Evolutionary conservation across 2,888 invertebrate genomes (phyloP), one percentile per base, ranked within the genome.

Genomic region (Epinotia demarniana): DNA sequence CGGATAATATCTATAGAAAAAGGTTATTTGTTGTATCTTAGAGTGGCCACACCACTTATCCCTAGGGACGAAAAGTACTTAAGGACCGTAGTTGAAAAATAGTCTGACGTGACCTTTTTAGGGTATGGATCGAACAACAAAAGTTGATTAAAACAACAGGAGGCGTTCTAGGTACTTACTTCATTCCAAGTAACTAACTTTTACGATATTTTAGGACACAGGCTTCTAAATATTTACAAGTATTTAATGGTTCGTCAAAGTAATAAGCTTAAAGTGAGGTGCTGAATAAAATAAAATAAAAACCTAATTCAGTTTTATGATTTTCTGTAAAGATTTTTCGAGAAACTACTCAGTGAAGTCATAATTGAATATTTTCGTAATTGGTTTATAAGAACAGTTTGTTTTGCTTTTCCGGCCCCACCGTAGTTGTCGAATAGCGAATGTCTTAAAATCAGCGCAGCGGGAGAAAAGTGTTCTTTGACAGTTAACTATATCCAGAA

Each of bases 1-100:
- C 39, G 39, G 39, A 39, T 39, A 39, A 9, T 49, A 5, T 16
- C 12, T 49, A 49, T 11, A 12, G 13, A 16, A 27, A 13, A 16
- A 27, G 16, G 27, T 66, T 53, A 53, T 66, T 66, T 53, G 53
- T 53, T 57, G 57, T 60, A 27, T 68, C 39, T 57, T 19, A 43
- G 39, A 68, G 67, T 68, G 39, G 68, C n/a, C 16, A 3, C 49
- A 16, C 58, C 57, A 53, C 66, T 66, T 66, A 66, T 58, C 58
- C 23, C 68, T 8, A 68, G 68, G 57, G 68, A 58, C 12, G 58
- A 43, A 66, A 58, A 68, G 23, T 43, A 68, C 57, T 57, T 68
- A 53, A 43, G 57, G 2, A 16, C 27, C 27, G 53, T 57, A 67
- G 43, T 18, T 67, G 33, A 18, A 67, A 67, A 64, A 57, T 39